Conservation (phyloP, 2,797 vertebrate species). For the Thaleichthys pacificus region DNA sequence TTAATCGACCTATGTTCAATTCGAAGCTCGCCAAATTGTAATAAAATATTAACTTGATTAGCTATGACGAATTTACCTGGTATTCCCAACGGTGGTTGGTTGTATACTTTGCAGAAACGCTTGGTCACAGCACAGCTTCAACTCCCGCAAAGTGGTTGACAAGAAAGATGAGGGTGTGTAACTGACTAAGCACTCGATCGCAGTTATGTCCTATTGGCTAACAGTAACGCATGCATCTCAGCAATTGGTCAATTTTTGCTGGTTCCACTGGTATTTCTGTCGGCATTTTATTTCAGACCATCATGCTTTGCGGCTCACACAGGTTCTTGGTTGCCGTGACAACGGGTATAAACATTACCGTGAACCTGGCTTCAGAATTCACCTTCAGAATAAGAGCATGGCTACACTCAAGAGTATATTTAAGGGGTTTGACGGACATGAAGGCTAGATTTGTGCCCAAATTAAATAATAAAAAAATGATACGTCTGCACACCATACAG, state of each 20-base stretch:
- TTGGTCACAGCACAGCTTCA: constrained; percentile 49
- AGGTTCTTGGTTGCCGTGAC: constrained; percentile 39
- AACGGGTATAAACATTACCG: constrained; percentile 33
- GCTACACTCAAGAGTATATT: too few relatives aligned
- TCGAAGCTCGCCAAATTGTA: background rate
- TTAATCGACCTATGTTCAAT: background rate
- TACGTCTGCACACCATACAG: too few relatives aligned
- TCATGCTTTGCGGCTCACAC: constrained; percentile 64
- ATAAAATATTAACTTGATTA: background rate
- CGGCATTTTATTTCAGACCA: constrained; percentile 80
- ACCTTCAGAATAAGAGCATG: too few relatives aligned
- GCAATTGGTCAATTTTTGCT: constrained; percentile 56
- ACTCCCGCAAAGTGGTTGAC: constrained; percentile 77
- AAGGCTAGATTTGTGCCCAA: too few relatives aligned
- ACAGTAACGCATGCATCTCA: background rate
- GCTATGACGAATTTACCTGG: constrained; percentile 45
- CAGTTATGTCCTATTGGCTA: constrained; percentile 58
- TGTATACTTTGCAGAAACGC: constrained; percentile 40
- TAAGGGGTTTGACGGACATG: too few relatives aligned
- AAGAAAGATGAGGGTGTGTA: constrained; percentile 76
- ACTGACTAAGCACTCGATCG: constrained; percentile 50
- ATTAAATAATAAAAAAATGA: too few relatives aligned
- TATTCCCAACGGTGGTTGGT: constrained; percentile 33
- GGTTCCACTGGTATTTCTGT: constrained; percentile 62
- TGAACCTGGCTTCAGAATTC: too few relatives aligned